phyloP scores from a whole-genome alignment of 2,113 vertebrate genomes.

The Bubo scandiacus region DNA sequence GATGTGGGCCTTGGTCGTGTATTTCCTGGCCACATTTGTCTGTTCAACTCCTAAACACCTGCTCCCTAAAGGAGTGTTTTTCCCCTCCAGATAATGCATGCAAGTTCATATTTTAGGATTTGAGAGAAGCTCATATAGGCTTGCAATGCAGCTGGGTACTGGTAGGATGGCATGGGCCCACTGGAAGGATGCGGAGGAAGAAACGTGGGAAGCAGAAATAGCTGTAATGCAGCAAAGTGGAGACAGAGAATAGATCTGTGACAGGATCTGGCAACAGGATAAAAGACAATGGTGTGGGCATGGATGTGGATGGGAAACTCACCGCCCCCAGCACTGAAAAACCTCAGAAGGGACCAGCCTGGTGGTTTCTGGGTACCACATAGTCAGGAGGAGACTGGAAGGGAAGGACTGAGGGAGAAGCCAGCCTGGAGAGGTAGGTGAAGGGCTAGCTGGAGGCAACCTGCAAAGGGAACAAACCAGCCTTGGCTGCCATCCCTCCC shows the following conservation, averaged over 20 bases:
- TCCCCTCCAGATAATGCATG: not conserved
- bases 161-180: not conserved
- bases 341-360: not conserved
- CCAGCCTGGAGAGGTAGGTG: not conserved
- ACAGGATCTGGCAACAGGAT: not conserved
- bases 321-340: not conserved
- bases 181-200: not conserved
- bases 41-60: not conserved
- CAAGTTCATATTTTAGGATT: not conserved
- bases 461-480: not conserved
- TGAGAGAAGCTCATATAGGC: not conserved
- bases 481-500: not conserved
- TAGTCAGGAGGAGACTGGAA: not conserved
- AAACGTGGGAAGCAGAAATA: not conserved
- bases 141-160: not conserved
- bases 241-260: not conserved
- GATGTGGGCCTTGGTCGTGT: fast-evolving
- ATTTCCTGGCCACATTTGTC: not conserved
- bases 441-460: not conserved
- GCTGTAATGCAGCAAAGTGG: not conserved
- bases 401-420: not conserved
- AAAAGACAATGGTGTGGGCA: not conserved
- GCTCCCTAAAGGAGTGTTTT: not conserved
- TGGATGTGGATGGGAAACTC: not conserved
- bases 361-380: not conserved